Evolutionary conservation across 1,140 invertebrate genomes (phyloP).

Genomic region (Brachionus paranguensis): DNA sequence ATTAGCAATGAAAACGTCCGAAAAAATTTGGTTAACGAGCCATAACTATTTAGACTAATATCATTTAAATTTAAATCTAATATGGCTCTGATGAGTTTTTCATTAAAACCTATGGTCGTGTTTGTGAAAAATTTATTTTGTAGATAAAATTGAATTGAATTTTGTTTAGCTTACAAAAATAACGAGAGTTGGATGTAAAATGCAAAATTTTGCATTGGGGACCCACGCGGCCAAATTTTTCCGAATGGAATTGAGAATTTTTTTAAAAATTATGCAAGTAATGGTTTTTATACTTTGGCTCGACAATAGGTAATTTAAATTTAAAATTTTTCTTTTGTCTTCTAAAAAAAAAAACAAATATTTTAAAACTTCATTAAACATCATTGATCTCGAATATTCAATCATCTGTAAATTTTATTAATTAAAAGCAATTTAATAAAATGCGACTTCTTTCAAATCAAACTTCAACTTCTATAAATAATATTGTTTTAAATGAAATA

Average conservation of each 20-base stretch:
- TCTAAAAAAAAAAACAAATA: neutral
- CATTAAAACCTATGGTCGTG: neutral
- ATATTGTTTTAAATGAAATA: neutral
- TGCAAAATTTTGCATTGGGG: neutral
- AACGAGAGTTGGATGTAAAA: neutral
- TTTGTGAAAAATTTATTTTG: neutral
- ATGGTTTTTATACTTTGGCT: neutral
- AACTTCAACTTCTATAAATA: neutral
- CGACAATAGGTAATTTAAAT: neutral
- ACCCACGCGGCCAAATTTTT: too few species aligned
- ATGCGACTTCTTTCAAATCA: neutral
- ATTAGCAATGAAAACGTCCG: neutral
- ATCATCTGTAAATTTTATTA: neutral
- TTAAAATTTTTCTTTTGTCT: neutral
- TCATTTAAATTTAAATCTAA: neutral
- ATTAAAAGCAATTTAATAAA: neutral
- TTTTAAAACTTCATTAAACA: neutral
- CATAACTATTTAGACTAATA: neutral
- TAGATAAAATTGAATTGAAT: neutral
- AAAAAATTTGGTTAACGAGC: neutral
- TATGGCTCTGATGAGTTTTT: neutral
- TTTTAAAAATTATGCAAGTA: neutral
- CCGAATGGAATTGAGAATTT: neutral
- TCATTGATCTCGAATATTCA: neutral
- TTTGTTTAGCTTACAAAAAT: too few species aligned